Evolutionary conservation across 2,113 vertebrate genomes (phyloP), one percentile per base, ranked within the genome.

Genomic region (Lycaon pictus): DNA sequence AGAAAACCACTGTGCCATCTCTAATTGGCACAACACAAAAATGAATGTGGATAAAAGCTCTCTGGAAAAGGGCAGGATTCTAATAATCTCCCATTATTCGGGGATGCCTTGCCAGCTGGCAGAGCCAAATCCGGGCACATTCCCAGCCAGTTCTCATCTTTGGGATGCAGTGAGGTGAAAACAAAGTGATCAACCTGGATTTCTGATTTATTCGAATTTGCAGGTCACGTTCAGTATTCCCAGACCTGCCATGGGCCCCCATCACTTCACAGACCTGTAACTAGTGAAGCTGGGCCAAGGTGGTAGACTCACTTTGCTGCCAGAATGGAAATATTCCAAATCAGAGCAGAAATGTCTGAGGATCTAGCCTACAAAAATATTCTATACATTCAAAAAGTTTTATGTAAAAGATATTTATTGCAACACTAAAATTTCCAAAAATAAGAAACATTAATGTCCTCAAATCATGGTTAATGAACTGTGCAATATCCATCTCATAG

Each of bases 1-100:
- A 98, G 86, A 62, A 96, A 96, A 96, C 94, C 77, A 93, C 55
- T 88, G 27, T 96, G 72, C 96, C 95, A 97, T 93, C 27, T 67
- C 69, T 97, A 96, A 96, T 92, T 97, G 97, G 96, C 97, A 96
- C n/a, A 93, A 95, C 72, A 93, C 55, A 97, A 20, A 96, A 97
- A 92, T 10, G 82, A 98, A 94, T 80, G 96, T 0, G 86, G 90
- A 97, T 94, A 98, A 98, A 98, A 72, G 91, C 91, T 94, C 56
- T 17, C 0, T 8, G 93, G 71, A 97, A 98, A 98, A 98, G 85
- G 89, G 37, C 0, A 1, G 96, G 89, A 56, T 98, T 94, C 81
- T 97, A 90, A 93, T 98, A 96, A 98, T 98, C 97, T 98, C 81
- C 86, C 71, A 92, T 98, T 98, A 98, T 98, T 97, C 90, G 80